phyloP scores from a whole-genome alignment of 2,888 invertebrate species.

The Trilocha varians region DNA sequence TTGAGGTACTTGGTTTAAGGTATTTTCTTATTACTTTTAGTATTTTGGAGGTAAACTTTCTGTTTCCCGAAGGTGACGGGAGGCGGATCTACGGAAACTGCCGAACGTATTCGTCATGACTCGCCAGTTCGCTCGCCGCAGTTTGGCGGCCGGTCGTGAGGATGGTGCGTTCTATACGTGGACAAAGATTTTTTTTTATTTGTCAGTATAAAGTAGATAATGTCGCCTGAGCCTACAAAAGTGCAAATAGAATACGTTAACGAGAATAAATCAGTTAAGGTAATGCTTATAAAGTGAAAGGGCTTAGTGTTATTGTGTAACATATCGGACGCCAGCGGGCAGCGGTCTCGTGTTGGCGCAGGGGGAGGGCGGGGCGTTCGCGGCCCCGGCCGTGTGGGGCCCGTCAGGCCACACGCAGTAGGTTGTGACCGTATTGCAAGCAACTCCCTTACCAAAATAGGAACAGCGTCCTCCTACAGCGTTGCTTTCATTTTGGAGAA shows the following conservation, averaged over 20 bases:
- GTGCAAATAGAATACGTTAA: slow-evolving; percentile 65
- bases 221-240: slow-evolving; percentile 69
- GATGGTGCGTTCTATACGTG: slow-evolving; percentile 62
- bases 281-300: slow-evolving; percentile 50
- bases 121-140: slow-evolving; percentile 68
- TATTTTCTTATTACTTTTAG: too few relatives aligned
- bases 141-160: slow-evolving; percentile 71
- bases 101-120: slow-evolving; percentile 48
- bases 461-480: slow-evolving; percentile 43
- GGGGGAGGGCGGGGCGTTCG: slow-evolving; percentile 73
- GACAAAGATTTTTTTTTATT: slow-evolving; percentile 64
- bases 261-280: slow-evolving; percentile 65
- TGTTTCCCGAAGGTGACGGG: slow-evolving; percentile 54
- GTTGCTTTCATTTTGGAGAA: slow-evolving; percentile 28
- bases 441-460: slow-evolving; percentile 70
- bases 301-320: slow-evolving; percentile 64
- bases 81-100: slow-evolving; percentile 67
- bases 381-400: slow-evolving; percentile 74
- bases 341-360: slow-evolving; percentile 67
- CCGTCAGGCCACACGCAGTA: slow-evolving; percentile 72
- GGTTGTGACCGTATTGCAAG: slow-evolving; percentile 75
- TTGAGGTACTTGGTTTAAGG: too few relatives aligned
- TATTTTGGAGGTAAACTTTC: too few relatives aligned
- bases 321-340: slow-evolving; percentile 66
- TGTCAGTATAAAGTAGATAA: slow-evolving; percentile 62